Evolutionary conservation across 2,113 vertebrate species (phyloP).

Genomic region (Melanostigma gelatinosum): DNA sequence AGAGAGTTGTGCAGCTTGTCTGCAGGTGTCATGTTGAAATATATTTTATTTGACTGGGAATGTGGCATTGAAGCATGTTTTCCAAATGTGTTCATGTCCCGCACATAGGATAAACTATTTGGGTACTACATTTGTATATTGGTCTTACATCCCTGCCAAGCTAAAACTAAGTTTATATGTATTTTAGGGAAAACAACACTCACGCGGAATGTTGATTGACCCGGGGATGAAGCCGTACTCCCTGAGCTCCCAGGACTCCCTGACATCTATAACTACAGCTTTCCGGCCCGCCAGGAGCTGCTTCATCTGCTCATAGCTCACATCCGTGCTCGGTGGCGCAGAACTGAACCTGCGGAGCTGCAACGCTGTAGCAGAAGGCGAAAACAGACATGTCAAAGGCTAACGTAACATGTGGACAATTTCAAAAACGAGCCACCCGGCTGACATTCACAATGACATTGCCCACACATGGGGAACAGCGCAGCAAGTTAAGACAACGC

Average conservation of each 20-base stretch:
- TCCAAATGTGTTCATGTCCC: background rate
- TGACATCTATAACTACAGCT: conserved; percentile 89
- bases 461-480: background rate
- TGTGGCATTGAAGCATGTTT: background rate
- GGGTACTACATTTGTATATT: background rate
- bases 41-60: background rate
- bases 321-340: conserved; percentile 34
- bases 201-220: conserved; percentile 90
- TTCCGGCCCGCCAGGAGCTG: conserved; percentile 78
- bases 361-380: conserved; percentile 32
- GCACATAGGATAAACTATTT: background rate
- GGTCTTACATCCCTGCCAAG: background rate
- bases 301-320: conserved; percentile 89
- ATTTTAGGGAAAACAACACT: conserved; percentile 66
- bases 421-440: background rate
- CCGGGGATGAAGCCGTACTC: conserved; percentile 88
- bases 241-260: conserved; percentile 91
- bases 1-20: too few species aligned
- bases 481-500: background rate
- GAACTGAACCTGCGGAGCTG: conserved; percentile 76
- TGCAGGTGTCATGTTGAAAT: background rate
- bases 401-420: too few species aligned
- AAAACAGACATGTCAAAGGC: background rate
- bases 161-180: background rate
- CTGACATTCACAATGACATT: background rate